Evolutionary conservation across 2,797 vertebrate species (phyloP).

Genomic region (Lophotriccus pileatus): DNA sequence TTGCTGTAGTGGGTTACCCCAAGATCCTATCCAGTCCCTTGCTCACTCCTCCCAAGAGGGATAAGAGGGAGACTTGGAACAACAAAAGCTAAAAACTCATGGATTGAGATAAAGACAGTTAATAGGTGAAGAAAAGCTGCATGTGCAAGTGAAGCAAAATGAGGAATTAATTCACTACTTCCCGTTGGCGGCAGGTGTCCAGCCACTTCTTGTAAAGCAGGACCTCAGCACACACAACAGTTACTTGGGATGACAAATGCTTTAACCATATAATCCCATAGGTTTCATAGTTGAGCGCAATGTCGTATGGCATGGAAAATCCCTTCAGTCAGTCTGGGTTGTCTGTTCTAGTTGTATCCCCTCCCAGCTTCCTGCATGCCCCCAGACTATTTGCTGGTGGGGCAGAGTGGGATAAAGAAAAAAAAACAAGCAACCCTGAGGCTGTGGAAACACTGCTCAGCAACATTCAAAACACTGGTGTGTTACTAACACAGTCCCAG

Average conservation of each 20-base stretch:
- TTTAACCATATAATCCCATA: neutral
- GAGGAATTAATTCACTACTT: neutral
- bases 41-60: neutral
- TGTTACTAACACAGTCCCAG: neutral
- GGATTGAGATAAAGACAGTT: neutral
- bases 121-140: neutral
- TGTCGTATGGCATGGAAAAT: neutral
- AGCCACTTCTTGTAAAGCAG: neutral
- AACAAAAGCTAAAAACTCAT: neutral
- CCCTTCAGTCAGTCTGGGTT: neutral
- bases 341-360: neutral
- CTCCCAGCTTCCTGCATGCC: neutral
- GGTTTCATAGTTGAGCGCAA: neutral
- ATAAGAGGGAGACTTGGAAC: neutral
- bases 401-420: neutral
- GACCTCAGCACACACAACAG: neutral
- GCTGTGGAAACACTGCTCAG: neutral
- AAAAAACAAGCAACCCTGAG: fast-evolving
- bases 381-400: neutral
- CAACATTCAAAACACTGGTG: neutral
- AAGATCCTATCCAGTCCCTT: neutral
- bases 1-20: neutral
- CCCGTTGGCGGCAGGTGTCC: neutral
- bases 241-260: neutral
- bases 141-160: neutral